Base-by-base conservation (phyloP, 2,888 invertebrate species). In the Dolichopus griseipennis region DNA sequence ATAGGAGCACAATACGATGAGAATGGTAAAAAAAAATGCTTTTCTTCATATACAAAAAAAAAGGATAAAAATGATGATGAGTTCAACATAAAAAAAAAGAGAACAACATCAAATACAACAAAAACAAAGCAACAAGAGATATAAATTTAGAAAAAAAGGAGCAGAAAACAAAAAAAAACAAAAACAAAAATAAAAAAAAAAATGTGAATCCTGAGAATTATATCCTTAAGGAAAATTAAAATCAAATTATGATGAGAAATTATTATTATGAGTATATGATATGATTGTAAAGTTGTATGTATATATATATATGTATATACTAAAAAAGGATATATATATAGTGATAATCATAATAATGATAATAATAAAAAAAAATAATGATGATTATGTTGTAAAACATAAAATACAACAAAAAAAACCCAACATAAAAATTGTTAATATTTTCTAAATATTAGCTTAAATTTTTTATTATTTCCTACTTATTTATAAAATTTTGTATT, bases 221-320 rank as follows among this genome's bases (percentile, higher is more conserved):
- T 52, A 52, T 52, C 52, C 52, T 52, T 52, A 52, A 52, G 52
- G 52, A 52, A 52, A 52, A 52, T 52, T 52, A 52, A 52, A 52
- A 52, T 52, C 52, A 52, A 52, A 52, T 52, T 52, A 52, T 52
- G 52, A 52, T 52, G 52, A 52, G n/a, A 52, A 52, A 52, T 18
- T 52, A 52, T 52, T 52, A 18, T 52, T 52, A 52, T 37, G 8
- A 7, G 8, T 37, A 34, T n/a, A 37, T 37, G 37, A 37, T 37
- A 37, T 52, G 52, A 52, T 18, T 52, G 6, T 52, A 18, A 27
- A 27, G 27, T 18, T 18, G 15, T 52, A 18, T 52, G n/a, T n/a
- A n/a, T n/a, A n/a, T n/a, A n/a, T n/a, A n/a, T n/a, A n/a, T n/a
- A n/a, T 52, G 37, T 37, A 27, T 27, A 27, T 27, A 27, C 27